These are phyloP conservation scores for Lacanobia oleracea DNA, from an alignment of 2,888 invertebrate genomes.

Conservation along the genomic window DNA sequence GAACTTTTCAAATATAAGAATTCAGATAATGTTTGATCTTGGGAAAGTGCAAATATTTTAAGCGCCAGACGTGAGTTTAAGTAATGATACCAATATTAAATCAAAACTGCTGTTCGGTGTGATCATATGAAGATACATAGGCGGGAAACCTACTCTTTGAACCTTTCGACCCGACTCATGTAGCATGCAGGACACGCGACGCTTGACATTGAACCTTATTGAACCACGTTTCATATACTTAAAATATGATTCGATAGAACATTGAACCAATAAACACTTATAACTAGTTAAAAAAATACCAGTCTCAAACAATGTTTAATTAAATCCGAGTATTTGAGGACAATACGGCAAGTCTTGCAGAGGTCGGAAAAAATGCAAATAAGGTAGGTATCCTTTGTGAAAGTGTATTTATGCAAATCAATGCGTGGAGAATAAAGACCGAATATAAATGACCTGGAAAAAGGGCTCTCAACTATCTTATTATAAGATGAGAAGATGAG, in stretches of 20 bases:
- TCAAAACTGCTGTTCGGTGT: conserved; percentile 21
- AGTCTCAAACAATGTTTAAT: neutral
- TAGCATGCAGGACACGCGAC: neutral
- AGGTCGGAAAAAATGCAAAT: conserved; percentile 38
- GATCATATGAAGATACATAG: neutral
- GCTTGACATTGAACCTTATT: conserved; percentile 10
- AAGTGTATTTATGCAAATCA: conserved; percentile 39
- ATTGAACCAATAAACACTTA: neutral
- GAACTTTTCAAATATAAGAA: conserved; percentile 7
- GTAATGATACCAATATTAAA: conserved; percentile 46
- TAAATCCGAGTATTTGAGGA: conserved; percentile 4
- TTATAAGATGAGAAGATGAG: conserved; percentile 20
- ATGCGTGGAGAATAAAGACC: conserved; percentile 17
- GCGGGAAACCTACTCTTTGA: conserved; percentile 2
- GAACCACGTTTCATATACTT: neutral
- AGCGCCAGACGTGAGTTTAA: conserved; percentile 21
- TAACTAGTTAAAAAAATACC: neutral
- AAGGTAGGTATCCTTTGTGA: conserved; percentile 8
- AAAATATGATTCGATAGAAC: neutral
- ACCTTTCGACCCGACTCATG: conserved; percentile 3
- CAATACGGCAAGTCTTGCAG: neutral
- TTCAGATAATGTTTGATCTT: conserved; percentile 18
- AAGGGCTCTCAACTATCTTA: conserved; percentile 1
- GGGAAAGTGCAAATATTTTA: conserved; percentile 28
- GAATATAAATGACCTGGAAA: conserved; percentile 28